Percentiles rank a stretch among this genome's conserved stretches.
Evolutionary conservation across 2,797 vertebrate species (phyloP).

Genomic region (Parambassis ranga): DNA sequence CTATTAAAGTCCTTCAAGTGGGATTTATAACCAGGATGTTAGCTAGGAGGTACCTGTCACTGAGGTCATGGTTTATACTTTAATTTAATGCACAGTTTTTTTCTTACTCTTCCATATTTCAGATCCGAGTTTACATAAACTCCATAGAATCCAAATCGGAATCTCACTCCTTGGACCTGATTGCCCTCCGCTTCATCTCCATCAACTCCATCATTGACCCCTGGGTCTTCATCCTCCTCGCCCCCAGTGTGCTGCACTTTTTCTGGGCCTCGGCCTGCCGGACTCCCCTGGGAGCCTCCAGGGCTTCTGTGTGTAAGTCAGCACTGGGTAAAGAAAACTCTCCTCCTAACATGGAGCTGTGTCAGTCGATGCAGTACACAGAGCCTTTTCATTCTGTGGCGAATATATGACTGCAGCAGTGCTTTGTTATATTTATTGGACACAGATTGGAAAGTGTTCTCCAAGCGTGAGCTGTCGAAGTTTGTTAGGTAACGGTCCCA

Average conservation of each 20-base stretch:
- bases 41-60: neutral
- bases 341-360: conserved; percentile 20
- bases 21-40: conserved; percentile 14
- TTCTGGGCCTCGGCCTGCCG: conserved; percentile 77
- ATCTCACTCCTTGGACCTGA: conserved; percentile 75
- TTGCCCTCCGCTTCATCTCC: conserved; percentile 87
- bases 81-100: neutral
- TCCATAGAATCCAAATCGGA: rapidly evolving
- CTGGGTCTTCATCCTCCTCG: conserved; percentile 91
- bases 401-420: conserved; percentile 23
- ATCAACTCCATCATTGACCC: conserved; percentile 92
- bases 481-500: neutral
- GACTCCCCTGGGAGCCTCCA: conserved; percentile 3
- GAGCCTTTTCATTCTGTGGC: neutral
- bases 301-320: conserved; percentile 33
- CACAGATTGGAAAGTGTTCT: neutral
- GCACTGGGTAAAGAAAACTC: conserved; percentile 21
- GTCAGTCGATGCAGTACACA: neutral
- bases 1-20: neutral
- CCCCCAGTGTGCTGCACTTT: conserved; percentile 85
- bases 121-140: conserved; percentile 90
- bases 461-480: neutral
- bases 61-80: neutral
- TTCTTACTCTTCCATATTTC: conserved; percentile 5
- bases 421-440: conserved; percentile 48